Evolutionary conservation across 2,888 invertebrate species (phyloP).

Genomic region (Meiosimyza platycephala): DNA sequence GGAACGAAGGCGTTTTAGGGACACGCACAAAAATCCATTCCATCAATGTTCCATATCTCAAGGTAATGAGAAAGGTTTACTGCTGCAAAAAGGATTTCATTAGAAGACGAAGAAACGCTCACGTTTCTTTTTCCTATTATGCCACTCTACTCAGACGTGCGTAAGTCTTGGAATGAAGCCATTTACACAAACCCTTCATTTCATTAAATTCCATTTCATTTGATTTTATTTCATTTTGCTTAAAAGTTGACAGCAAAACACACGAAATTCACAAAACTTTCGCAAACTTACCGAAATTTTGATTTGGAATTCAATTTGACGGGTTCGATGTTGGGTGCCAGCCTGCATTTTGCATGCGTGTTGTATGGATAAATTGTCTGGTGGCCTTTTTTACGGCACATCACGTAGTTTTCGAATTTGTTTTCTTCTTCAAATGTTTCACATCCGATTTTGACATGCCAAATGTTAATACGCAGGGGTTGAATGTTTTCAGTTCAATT

Average conservation of each 20-base stretch:
- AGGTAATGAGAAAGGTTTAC: too few relatives aligned
- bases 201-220: conserved; percentile 9
- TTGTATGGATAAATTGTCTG: conserved; percentile 36
- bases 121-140: too few relatives aligned
- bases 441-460: background rate
- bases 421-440: conserved; percentile 46
- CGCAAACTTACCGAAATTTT: conserved; percentile 14
- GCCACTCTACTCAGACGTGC: too few relatives aligned
- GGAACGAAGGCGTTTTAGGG: background rate
- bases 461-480: too few relatives aligned
- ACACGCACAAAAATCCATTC: too few relatives aligned
- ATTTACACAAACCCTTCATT: background rate
- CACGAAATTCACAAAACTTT: conserved; percentile 15
- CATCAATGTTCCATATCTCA: too few relatives aligned
- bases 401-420: conserved; percentile 60
- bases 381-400: conserved; percentile 38
- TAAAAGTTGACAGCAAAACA: conserved; percentile 19
- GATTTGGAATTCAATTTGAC: conserved; percentile 20
- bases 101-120: too few relatives aligned
- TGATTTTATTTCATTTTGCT: background rate
- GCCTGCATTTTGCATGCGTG: conserved; percentile 5
- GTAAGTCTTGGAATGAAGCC: too few relatives aligned
- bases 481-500: too few relatives aligned
- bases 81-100: too few relatives aligned
- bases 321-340: background rate